Evolutionary conservation across 2,797 vertebrate genomes (phyloP).

Genomic region (Iguana delicatissima): DNA sequence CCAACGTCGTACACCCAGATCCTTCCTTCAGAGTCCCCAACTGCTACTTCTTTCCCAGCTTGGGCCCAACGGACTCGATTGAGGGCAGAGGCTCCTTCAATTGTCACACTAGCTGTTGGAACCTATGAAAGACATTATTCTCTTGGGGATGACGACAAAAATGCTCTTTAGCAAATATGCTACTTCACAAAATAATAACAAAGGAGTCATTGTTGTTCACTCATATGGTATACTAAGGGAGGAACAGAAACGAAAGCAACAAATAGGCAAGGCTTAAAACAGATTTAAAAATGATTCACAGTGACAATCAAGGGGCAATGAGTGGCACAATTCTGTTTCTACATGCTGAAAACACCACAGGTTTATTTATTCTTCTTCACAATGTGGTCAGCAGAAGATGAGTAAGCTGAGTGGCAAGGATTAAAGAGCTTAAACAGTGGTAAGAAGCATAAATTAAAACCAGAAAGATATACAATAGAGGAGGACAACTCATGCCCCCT

Average conservation of each 20-base stretch:
- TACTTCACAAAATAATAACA: slow-evolving; percentile 14
- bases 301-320: slow-evolving; percentile 35
- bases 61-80: slow-evolving; percentile 96
- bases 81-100: slow-evolving; percentile 94
- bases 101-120: slow-evolving; percentile 93
- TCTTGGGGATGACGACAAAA: slow-evolving; percentile 48
- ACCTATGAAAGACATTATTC: slow-evolving; percentile 82
- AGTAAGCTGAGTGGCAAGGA: slow-evolving; percentile 9
- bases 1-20: slow-evolving; percentile 98
- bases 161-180: slow-evolving; percentile 27
- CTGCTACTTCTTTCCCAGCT: slow-evolving; percentile 94
- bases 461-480: not conserved
- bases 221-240: slow-evolving; percentile 60
- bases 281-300: slow-evolving; percentile 42
- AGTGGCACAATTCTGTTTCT: slow-evolving; percentile 32
- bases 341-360: slow-evolving; percentile 30
- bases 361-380: not conserved
- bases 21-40: slow-evolving; percentile 96
- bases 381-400: slow-evolving; percentile 21
- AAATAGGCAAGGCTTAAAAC: slow-evolving; percentile 14
- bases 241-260: slow-evolving; percentile 43
- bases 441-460: not conserved
- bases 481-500: not conserved
- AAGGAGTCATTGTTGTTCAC: slow-evolving; percentile 64
- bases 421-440: slow-evolving; percentile 27